Evolutionary conservation across 2,113 vertebrate genomes (phyloP), one percentile per base, ranked within the genome.

Genomic region (Gasterosteus aculeatus): DNA sequence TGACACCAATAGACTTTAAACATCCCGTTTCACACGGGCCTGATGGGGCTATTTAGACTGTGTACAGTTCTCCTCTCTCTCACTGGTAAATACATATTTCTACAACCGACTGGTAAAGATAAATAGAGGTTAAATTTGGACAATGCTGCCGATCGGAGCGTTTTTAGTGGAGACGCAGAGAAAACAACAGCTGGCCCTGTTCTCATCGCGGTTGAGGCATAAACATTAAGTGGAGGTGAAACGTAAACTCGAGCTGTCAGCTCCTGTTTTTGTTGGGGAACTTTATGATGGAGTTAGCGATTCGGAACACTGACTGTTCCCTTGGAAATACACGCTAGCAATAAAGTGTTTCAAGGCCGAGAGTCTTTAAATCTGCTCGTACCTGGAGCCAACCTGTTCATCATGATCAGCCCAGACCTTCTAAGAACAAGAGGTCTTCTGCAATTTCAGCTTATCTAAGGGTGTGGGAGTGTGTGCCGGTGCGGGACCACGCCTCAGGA

Each of bases 1-100:
- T 82, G 83, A 91, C 82, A 91, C 88, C 78, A 44, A 51, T 77
- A 19, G 11, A 82, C 78, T 83, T 91, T 88, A 90, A 90, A 91
- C 89, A 92, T 93, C 82, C 88, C 76, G 64, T 93, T 93, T 94
- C 87, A 85, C 88, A 91, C 62, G 81, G 82, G 66, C 86, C 68
- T 63, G 62, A 75, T 88, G 77, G 77, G 73, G 79, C 44, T 88
- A 81, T 91, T 92, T 85, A 87, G 74, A 71, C 78, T 78, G 81
- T 77, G 57, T 47, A 78, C 75, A 42, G 68, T 60, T 76, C 58
- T 75, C 44, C 54, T 83, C 65, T 62, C 66, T 78, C 63, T 76
- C 51, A 54, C 44, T 62, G 69, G 81, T 91, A 85, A 91, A 93
- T 92, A 92, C 86, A 87, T 85, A 83, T 85, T 77, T 90, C 62